Evolutionary conservation across 2,113 vertebrate species (phyloP).

Genomic region (Thamnaconus septentrionalis): DNA sequence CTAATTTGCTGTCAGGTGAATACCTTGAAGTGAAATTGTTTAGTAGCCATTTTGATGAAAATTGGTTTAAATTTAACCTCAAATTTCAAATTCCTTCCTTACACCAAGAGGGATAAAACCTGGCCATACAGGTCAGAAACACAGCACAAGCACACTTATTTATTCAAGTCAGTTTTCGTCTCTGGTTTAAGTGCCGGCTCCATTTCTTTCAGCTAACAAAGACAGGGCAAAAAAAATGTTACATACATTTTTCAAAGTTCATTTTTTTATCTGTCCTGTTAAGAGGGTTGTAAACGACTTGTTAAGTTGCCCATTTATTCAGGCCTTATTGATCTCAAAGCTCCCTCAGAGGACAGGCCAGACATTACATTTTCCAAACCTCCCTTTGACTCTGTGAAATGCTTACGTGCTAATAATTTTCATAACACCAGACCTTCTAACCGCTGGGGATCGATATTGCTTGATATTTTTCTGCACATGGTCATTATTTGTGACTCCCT

Average conservation of each 20-base stretch:
- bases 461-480: constrained; percentile 39
- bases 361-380: constrained; percentile 49
- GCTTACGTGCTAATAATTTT: constrained; percentile 60
- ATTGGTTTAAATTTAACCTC: too few species aligned
- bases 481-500: constrained; percentile 44
- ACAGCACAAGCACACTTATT: constrained; percentile 27
- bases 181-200: constrained; percentile 53
- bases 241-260: constrained; percentile 70
- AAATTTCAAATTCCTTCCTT: too few species aligned
- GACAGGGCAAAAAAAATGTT: constrained; percentile 61
- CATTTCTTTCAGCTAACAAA: constrained; percentile 65
- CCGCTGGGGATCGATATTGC: constrained; percentile 39
- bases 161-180: constrained; percentile 61
- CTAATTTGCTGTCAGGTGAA: too few species aligned
- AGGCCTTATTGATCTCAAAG: constrained; percentile 59
- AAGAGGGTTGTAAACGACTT: constrained; percentile 71
- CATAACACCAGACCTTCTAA: constrained; percentile 45
- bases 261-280: constrained; percentile 59
- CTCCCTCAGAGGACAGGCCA: constrained; percentile 28
- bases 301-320: constrained; percentile 73
- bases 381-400: constrained; percentile 42
- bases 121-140: too few species aligned
- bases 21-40: too few species aligned
- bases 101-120: too few species aligned
- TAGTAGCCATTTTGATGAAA: too few species aligned